Percentiles rank a stretch among this genome's conserved stretches.
phyloP scores from a whole-genome alignment of 2,888 invertebrate genomes.

The Harpalus rubripes region DNA sequence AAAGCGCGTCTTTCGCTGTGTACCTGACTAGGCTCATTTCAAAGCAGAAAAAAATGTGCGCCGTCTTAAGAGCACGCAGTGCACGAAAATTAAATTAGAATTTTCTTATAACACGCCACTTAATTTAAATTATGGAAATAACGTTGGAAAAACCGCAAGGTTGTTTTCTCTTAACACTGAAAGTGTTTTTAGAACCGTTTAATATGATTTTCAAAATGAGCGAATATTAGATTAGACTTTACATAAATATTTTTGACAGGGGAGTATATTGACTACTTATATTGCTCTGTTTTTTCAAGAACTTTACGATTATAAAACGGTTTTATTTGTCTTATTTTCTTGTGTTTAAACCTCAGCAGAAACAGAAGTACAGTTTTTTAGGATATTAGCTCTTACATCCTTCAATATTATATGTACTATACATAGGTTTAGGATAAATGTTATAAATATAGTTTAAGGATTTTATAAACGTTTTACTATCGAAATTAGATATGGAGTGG shows the following conservation, averaged over 20 bases:
- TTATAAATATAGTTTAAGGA: too few relatives aligned
- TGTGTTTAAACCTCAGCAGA: neutral
- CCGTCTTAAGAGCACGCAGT: constrained; percentile 50
- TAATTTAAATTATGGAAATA: constrained; percentile 57
- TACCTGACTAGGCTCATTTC: constrained; percentile 49
- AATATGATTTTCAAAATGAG: constrained; percentile 25
- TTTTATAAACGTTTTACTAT: too few relatives aligned
- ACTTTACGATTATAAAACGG: too few relatives aligned
- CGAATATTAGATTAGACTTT: constrained; percentile 21
- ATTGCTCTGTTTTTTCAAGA: too few relatives aligned
- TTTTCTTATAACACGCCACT: constrained; percentile 61
- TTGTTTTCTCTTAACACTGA: constrained; percentile 37
- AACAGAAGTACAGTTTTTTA: neutral
- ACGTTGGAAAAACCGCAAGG: constrained; percentile 46
- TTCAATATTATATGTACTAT: neutral
- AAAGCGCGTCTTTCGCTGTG: constrained; percentile 17
- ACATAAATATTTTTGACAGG: neutral
- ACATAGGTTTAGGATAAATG: too few relatives aligned
- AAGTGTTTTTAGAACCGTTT: constrained; percentile 46
- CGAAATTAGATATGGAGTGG: too few relatives aligned
- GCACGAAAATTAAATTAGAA: constrained; percentile 59
- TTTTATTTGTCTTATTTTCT: too few relatives aligned
- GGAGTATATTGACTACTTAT: too few relatives aligned
- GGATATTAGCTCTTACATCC: too few relatives aligned
- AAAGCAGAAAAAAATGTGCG: constrained; percentile 56